These are phyloP conservation scores for Seira musarum DNA, from an alignment of 2,888 invertebrate species.

Conservation along the genomic window DNA sequence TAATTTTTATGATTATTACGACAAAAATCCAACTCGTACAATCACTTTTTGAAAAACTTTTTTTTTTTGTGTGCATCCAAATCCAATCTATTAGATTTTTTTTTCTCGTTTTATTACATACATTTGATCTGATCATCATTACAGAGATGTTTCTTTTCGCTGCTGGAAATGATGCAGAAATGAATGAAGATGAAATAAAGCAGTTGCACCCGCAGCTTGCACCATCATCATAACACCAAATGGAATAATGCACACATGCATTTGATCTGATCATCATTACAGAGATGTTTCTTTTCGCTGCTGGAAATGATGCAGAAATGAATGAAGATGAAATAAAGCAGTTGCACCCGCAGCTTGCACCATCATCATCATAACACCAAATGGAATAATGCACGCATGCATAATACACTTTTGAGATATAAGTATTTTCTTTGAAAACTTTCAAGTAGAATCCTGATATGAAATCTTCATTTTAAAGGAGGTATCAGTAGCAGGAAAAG, in stretches of 20 bases:
- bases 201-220: slow-evolving; percentile 37
- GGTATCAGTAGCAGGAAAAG: no score
- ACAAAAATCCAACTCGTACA: background rate
- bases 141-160: background rate
- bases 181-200: slow-evolving; percentile 56
- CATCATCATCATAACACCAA: no score
- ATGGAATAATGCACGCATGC: no score
- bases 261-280: no score
- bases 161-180: slow-evolving; percentile 1
- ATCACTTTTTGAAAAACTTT: no score
- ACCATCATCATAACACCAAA: no score
- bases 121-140: background rate
- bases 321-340: slow-evolving; percentile 57
- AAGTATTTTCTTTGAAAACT: no score
- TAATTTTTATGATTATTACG: slow-evolving; percentile 9
- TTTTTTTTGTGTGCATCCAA: no score
- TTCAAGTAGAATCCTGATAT: no score
- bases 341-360: slow-evolving; percentile 26
- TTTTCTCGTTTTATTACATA: slow-evolving; percentile 2
- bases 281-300: background rate
- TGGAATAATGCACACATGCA: no score
- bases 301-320: slow-evolving; percentile 18
- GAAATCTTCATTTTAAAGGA: no score
- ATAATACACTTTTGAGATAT: no score
- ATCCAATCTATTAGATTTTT: background rate